Conservation (phyloP, 2,888 invertebrate genomes). For the Trachelus troglodyta region DNA sequence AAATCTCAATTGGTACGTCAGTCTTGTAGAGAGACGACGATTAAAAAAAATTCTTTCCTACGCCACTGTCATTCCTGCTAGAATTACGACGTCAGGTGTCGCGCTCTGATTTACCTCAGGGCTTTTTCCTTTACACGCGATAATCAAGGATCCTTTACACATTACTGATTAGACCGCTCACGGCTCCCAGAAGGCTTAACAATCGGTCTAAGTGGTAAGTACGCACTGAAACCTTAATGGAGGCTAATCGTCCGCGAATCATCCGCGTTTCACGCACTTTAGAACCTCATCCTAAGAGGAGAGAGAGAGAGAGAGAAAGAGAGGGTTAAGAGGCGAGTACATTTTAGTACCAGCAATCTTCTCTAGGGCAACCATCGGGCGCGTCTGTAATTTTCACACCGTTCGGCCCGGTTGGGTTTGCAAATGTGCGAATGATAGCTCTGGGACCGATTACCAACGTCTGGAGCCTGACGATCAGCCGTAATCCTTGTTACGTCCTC, state of each 20-base stretch:
- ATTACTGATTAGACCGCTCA: conserved; percentile 23
- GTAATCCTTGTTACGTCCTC: not conserved
- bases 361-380: conserved; percentile 29
- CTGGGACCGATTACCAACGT: conserved; percentile 20
- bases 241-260: conserved; percentile 52
- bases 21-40: not conserved
- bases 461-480: not conserved
- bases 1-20: not conserved
- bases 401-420: conserved; percentile 53
- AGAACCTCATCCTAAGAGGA: conserved; percentile 8
- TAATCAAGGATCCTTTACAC: conserved; percentile 29
- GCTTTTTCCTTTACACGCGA: not conserved
- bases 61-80: not conserved
- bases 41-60: not conserved
- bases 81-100: not conserved
- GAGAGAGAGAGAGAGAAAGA: too few relatives aligned
- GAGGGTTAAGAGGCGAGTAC: conserved; percentile 26
- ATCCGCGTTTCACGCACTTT: conserved; percentile 44
- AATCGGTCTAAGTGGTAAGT: conserved; percentile 52
- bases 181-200: conserved; percentile 34
- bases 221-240: conserved; percentile 48
- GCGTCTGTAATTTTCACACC: conserved; percentile 62
- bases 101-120: not conserved
- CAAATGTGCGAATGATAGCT: conserved; percentile 61
- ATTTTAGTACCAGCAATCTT: conserved; percentile 48